A percentile compares a stretch with the other conserved stretches of the same genome.
Evolutionary conservation across 2,113 vertebrate species (phyloP).

Genomic region (Progne subis): DNA sequence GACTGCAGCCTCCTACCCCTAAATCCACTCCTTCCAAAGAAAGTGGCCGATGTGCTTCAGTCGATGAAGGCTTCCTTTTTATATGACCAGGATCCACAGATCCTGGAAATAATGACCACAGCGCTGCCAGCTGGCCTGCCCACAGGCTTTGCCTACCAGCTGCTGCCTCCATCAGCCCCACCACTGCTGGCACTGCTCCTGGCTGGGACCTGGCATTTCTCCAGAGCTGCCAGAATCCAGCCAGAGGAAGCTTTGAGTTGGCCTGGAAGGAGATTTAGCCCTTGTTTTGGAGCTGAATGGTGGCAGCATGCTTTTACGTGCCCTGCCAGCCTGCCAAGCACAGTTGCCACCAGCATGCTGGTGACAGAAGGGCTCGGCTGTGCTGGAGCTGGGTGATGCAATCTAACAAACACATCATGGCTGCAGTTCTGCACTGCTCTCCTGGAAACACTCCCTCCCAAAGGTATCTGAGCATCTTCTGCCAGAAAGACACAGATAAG

Average conservation of each 20-base stretch:
- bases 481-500: not conserved
- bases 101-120: not conserved
- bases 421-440: not conserved
- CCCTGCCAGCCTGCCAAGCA: not conserved
- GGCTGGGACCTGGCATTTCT: not conserved
- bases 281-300: conserved; percentile 66
- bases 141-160: not conserved
- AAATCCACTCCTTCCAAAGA: not conserved
- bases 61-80: not conserved
- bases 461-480: not conserved
- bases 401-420: not conserved
- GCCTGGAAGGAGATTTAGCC: conserved; percentile 43
- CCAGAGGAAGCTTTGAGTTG: conserved; percentile 48
- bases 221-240: conserved; percentile 9
- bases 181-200: not conserved
- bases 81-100: not conserved
- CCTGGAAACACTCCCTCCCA: not conserved
- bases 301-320: not conserved
- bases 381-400: not conserved
- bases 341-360: not conserved
- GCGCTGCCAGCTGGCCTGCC: not conserved
- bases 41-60: accelerated
- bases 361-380: conserved; percentile 6
- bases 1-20: not conserved
- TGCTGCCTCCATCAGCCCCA: not conserved